Evolutionary conservation across 2,113 vertebrate genomes (phyloP), one percentile per base, ranked within the genome.

Genomic region (Vidua macroura): DNA sequence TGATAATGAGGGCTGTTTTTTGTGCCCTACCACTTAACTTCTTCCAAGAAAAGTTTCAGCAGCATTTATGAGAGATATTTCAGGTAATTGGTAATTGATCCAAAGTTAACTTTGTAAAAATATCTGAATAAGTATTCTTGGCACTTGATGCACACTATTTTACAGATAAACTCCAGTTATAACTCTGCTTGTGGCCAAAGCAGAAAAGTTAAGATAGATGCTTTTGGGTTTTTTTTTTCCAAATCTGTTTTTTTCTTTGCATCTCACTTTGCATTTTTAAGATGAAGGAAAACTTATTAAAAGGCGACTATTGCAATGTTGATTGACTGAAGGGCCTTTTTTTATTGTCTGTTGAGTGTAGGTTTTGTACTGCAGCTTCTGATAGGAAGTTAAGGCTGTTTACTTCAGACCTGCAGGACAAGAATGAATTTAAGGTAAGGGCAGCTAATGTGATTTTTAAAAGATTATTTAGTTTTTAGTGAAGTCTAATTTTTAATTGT

Each of bases 291-390:
- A 67, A 91, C 24, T 79, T 25, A 35, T 72, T n/a, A 74, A 44
- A 70, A 46, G 27, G 39, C 33, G 68, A 6, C 31, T 68, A 15
- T 39, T 90, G 68, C 31, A 23, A 5, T 90, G 33, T 15, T 52
- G 64, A 73, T 43, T 60, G 27, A 68, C 9, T 19, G 7, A 73
- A 33, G 13, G 15, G 13, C 20, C 16, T 81, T 96, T 86, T 88
- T 92, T 75, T 60, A 55, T 94, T 67, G 10, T 91, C 78, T 90
- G 4, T 85, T 95, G 93, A 35, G 30, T 89, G 27, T 96, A 99
- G 99, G 94, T 98, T 99, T 97, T 99, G 99, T 97, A 99, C 99
- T 31, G 99, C 99, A 1, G 98, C 98, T 70, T 97, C 98, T 91
- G 99, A 99, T 96, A 98, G 95, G 96, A 99, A 98, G 90, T 97